Conservation (phyloP, 2,888 invertebrate genomes). For the Thysanoteuthis rhombus region DNA sequence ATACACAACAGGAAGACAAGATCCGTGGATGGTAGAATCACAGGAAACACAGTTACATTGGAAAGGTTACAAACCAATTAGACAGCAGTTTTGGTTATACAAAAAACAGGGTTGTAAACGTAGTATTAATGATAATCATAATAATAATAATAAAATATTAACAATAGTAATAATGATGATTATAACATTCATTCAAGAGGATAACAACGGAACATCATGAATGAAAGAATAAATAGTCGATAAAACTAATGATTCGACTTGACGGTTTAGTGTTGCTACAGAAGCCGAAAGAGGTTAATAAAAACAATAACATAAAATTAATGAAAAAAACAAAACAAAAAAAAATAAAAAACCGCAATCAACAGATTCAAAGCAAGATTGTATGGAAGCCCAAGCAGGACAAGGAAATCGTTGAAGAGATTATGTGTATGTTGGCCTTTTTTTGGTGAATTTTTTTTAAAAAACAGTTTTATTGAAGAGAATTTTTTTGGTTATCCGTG, state of each 20-base stretch:
- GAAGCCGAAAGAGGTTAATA: background rate
- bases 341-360: background rate
- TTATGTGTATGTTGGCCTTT: slow-evolving; percentile 12
- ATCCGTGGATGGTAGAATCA: slow-evolving; percentile 12
- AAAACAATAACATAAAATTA: background rate
- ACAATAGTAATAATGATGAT: background rate
- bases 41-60: background rate
- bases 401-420: background rate
- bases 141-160: background rate
- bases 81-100: background rate
- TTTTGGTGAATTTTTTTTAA: background rate
- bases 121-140: background rate
- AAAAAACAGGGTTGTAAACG: too few species aligned
- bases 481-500: background rate
- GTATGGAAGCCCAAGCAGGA: slow-evolving; percentile 12
- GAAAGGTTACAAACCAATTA: background rate
- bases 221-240: background rate
- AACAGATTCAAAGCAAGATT: background rate
- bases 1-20: background rate
- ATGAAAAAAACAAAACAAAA: background rate
- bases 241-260: too few species aligned
- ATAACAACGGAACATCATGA: background rate
- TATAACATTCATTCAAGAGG: background rate
- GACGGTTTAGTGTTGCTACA: background rate
- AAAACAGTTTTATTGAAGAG: background rate